phyloP scores from a whole-genome alignment of 1,140 invertebrate species.

The Philotrypesis tridentata region DNA sequence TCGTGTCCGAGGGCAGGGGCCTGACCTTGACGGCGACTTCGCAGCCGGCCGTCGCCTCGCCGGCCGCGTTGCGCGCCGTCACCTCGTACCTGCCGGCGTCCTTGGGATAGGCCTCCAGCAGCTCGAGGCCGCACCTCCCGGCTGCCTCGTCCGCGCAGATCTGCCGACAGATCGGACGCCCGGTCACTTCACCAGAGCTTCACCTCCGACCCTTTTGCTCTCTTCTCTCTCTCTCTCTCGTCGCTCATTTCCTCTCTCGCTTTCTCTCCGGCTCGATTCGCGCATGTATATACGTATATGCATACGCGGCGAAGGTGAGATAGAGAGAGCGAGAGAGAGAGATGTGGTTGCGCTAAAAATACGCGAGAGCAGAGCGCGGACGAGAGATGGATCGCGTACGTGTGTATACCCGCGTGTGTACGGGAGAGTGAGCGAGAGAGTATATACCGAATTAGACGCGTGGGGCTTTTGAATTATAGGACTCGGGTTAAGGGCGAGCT shows the following conservation, averaged over 20 bases:
- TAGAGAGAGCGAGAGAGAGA: slow-evolving; percentile 47
- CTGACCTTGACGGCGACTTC: slow-evolving; percentile 82
- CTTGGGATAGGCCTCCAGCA: slow-evolving; percentile 82
- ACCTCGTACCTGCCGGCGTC: slow-evolving; percentile 81
- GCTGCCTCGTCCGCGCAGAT: slow-evolving; percentile 74
- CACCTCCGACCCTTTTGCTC: slow-evolving; percentile 43
- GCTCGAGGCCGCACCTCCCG: slow-evolving; percentile 78
- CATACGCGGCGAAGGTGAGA: slow-evolving; percentile 56
- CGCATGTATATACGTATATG: slow-evolving; percentile 1
- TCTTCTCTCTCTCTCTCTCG: slow-evolving; percentile 55
- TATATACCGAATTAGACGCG: slow-evolving; percentile 29
- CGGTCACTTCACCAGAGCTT: slow-evolving; percentile 52
- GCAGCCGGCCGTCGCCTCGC: slow-evolving; percentile 78
- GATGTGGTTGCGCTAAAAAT: neutral
- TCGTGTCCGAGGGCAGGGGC: slow-evolving; percentile 82
- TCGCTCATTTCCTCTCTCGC: slow-evolving; percentile 41
- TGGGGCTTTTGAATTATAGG: slow-evolving; percentile 28
- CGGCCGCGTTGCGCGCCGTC: slow-evolving; percentile 78
- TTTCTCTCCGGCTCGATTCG: slow-evolving; percentile 13
- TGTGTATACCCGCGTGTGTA: no score
- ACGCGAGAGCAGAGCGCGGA: neutral
- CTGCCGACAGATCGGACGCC: slow-evolving; percentile 67
- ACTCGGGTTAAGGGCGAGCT: slow-evolving; percentile 38
- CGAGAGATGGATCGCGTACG: slow-evolving; percentile 7
- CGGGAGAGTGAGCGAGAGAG: neutral